These are phyloP conservation scores for Drymodes brunneopygia DNA, from an alignment of 2,113 vertebrate species.

Conservation along the genomic window DNA sequence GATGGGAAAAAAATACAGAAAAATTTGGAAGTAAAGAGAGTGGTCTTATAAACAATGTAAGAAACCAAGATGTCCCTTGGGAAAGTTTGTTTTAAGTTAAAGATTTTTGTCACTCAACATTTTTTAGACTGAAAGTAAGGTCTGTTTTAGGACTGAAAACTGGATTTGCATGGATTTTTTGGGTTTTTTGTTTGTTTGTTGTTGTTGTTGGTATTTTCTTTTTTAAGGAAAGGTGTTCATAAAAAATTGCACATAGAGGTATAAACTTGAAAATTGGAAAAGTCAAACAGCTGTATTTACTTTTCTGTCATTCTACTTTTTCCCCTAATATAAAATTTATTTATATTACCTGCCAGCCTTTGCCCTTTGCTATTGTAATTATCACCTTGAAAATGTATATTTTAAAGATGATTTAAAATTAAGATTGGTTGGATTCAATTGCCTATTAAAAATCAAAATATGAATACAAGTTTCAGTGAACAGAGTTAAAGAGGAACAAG, in stretches of 20 bases:
- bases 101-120: background rate
- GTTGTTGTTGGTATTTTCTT: background rate
- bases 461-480: background rate
- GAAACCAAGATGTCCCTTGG: background rate
- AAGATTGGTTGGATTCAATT: background rate
- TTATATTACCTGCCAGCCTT: background rate
- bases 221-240: background rate
- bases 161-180: background rate
- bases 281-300: background rate
- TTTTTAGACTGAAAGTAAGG: background rate
- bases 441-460: background rate
- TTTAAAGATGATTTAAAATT: background rate
- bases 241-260: background rate
- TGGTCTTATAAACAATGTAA: background rate
- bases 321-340: background rate
- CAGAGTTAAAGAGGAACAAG: background rate
- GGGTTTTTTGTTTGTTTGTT: no score
- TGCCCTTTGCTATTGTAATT: background rate
- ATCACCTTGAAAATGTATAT: background rate
- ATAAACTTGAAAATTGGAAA: background rate
- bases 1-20: background rate
- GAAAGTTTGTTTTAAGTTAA: background rate
- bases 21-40: background rate
- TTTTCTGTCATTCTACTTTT: background rate
- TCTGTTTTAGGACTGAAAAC: background rate